Base-by-base conservation (phyloP, 2,797 vertebrate genomes). In the Poecilia velifera region DNA sequence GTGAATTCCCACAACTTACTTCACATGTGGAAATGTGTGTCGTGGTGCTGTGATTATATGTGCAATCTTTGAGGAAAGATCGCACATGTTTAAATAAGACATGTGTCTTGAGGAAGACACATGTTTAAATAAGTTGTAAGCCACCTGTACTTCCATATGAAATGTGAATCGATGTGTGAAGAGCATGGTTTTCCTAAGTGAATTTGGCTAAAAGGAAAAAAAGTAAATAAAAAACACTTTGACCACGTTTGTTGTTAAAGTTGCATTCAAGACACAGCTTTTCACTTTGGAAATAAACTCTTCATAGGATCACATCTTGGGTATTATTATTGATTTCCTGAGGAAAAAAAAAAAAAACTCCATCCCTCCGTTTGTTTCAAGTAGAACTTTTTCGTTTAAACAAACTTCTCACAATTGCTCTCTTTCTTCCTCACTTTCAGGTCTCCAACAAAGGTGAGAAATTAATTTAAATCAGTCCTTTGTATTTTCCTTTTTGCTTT, bases 371-470 rank as follows among this genome's bases (percentile, higher is more conserved):
- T 28, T 2, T 80, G 28, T 70, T 2, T 70, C 12, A 78, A 20
- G 13, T 28, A 53, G 12, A 51, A 25, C 20, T 51, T 28, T 45
- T 41, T 43, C 0, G 83, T 76, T 76, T 34, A n/a, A 28, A 84
- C 34, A n/a, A 22, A 86, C 51, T 16, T 2, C 47, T 88, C 62
- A 90, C 12, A 13, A 13, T 43, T 78, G 39, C 47, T 78, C 51
- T 78, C 36, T 74, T 79, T 0, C 36, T 83, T 18, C 74, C 76
- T 74, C 41, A 55, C 57, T 81, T 87, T 78, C 88, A 96, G 96
- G 89, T 96, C 96, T 92, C 96, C 96, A 89, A 96, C 96, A 85
- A 96, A 96, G 93, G 96, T 96, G 84, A 93, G 88, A 70, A 1
- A 0, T 25, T 73, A 46, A 47, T 45, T 76, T 34, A 18, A 39